Percentiles rank a stretch among this genome's conserved stretches.
Evolutionary conservation across 2,797 vertebrate species (phyloP).

Genomic region (Hippocampus kuda): DNA sequence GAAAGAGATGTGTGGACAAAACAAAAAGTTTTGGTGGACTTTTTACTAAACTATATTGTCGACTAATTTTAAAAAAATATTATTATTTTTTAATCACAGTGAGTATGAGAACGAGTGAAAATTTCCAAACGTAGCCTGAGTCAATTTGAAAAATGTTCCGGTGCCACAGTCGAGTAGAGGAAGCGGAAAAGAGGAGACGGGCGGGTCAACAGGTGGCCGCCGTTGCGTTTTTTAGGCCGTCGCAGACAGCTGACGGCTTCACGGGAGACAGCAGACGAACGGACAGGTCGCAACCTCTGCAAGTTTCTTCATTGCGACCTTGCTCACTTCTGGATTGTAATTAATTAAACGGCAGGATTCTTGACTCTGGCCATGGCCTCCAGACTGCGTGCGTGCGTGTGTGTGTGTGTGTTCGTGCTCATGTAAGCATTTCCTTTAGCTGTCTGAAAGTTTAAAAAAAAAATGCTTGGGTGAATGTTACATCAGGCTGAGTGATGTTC

Average conservation of each 20-base stretch:
- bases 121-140: background rate
- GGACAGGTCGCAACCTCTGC: constrained; percentile 49
- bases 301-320: constrained; percentile 54
- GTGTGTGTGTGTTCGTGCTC: background rate
- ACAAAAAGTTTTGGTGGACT: background rate
- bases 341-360: constrained; percentile 68
- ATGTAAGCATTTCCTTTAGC: background rate
- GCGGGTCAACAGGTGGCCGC: background rate
- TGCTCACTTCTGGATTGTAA: constrained; percentile 62
- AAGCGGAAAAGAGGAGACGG: background rate
- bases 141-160: background rate
- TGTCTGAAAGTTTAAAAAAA: constrained; percentile 3
- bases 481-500: constrained; percentile 50
- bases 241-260: constrained; percentile 3
- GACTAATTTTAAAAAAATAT: too few species aligned
- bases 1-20: too few species aligned
- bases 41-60: background rate
- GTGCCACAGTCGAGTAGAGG: background rate
- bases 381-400: background rate
- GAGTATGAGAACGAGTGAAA: too few species aligned
- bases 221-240: background rate
- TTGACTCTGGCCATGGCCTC: constrained; percentile 25
- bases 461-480: constrained; percentile 7
- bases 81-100: too few species aligned
- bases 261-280: constrained; percentile 11